These are phyloP conservation scores for Podocnemis expansa DNA, from an alignment of 2,113 vertebrate genomes.

Conservation along the genomic window DNA sequence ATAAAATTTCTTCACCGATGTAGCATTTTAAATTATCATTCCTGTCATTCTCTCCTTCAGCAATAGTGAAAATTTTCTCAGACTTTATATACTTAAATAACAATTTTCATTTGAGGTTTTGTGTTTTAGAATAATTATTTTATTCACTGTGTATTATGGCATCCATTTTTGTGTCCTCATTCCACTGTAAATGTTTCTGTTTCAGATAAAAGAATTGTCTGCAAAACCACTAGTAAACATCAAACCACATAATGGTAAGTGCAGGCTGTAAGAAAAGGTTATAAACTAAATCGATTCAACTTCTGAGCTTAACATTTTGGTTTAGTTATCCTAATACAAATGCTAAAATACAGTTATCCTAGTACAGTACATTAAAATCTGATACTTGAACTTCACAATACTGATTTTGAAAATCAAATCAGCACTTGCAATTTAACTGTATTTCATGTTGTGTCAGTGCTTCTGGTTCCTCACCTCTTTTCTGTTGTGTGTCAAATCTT, in stretches of 20 bases:
- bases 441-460: not conserved
- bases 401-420: not conserved
- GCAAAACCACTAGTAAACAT: conserved; percentile 67
- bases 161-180: not conserved
- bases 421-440: not conserved
- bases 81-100: not conserved
- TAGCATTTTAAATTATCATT: not conserved
- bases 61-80: not conserved
- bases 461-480: not conserved
- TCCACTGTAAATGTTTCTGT: conserved; percentile 23
- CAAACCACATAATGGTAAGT: conserved; percentile 80
- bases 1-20: not conserved
- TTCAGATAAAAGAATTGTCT: conserved; percentile 84
- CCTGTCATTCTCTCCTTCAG: not conserved
- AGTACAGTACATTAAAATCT: not conserved
- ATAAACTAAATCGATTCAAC: not conserved
- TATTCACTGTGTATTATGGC: not conserved
- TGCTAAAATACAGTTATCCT: not conserved
- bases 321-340: not conserved
- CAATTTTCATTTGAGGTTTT: not conserved
- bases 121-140: not conserved
- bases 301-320: not conserved
- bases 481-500: not conserved
- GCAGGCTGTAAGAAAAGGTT: not conserved
- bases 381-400: not conserved